These are phyloP conservation scores for Onychomys arenicola DNA, from an alignment of 2,797 vertebrate species.

Conservation along the genomic window DNA sequence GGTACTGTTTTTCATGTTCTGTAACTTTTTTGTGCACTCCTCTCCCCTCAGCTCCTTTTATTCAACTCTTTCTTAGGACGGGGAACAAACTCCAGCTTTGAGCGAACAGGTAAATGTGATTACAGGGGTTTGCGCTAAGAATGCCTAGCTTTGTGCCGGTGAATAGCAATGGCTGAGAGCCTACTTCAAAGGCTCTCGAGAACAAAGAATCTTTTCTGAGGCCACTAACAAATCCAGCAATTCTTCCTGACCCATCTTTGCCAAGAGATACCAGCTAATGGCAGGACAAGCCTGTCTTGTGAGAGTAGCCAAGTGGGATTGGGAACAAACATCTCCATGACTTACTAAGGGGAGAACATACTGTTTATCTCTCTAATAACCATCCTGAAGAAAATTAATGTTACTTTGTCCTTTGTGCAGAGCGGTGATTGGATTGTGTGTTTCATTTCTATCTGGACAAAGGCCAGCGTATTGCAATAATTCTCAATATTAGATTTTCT, in stretches of 20 bases:
- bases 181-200: slow-evolving; percentile 87
- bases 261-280: slow-evolving; percentile 88
- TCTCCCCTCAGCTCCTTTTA: slow-evolving; percentile 78
- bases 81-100: slow-evolving; percentile 83
- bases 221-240: slow-evolving; percentile 82
- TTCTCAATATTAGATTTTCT: slow-evolving; percentile 91
- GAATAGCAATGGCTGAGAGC: slow-evolving; percentile 84
- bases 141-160: slow-evolving; percentile 80
- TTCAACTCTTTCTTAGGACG: slow-evolving; percentile 83
- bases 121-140: slow-evolving; percentile 79
- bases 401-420: slow-evolving; percentile 89
- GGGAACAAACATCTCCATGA: slow-evolving; percentile 89
- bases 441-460: slow-evolving; percentile 91
- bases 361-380: slow-evolving; percentile 91
- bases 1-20: slow-evolving; percentile 83
- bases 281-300: slow-evolving; percentile 84
- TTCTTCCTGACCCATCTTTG: slow-evolving; percentile 85
- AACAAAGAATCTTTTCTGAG: slow-evolving; percentile 89
- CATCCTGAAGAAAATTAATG: slow-evolving; percentile 91
- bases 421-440: slow-evolving; percentile 91
- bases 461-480: slow-evolving; percentile 91
- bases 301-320: slow-evolving; percentile 86
- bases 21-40: slow-evolving; percentile 66
- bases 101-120: slow-evolving; percentile 85
- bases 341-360: slow-evolving; percentile 88